Evolutionary conservation across 2,888 invertebrate genomes (phyloP).

Genomic region (Autographa pulchrina): DNA sequence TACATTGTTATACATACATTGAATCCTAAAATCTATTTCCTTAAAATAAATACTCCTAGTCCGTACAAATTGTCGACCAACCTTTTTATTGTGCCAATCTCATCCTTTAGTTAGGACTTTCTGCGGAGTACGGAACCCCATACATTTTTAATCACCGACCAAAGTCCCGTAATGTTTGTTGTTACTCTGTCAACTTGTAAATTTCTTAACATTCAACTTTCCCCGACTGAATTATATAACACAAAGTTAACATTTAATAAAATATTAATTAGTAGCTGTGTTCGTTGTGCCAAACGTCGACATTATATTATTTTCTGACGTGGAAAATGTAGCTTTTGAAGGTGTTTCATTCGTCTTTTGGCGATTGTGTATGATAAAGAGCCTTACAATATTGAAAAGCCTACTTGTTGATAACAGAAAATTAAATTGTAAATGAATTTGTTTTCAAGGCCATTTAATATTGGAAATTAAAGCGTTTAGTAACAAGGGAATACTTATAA

Average conservation of each 20-base stretch:
- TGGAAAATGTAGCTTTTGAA: not conserved
- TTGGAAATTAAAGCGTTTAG: not conserved
- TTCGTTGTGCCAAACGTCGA: not conserved
- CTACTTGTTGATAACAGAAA: not conserved
- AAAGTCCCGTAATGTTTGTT: constrained; percentile 1
- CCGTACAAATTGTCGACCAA: not conserved
- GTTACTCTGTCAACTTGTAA: constrained; percentile 8
- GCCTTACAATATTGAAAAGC: not conserved
- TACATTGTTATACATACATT: not conserved
- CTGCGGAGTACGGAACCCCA: not conserved
- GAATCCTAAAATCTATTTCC: not conserved
- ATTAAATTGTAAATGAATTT: not conserved
- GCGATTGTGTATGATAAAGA: not conserved
- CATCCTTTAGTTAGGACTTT: not conserved
- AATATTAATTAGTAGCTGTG: not conserved
- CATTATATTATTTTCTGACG: not conserved
- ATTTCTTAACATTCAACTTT: constrained; percentile 7
- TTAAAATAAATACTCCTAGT: not conserved
- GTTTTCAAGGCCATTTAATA: not conserved
- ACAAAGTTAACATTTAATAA: not conserved
- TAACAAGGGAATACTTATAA: too few species aligned
- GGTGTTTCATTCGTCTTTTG: not conserved
- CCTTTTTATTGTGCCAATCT: constrained; percentile 8
- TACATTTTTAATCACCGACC: not conserved
- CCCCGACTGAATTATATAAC: not conserved